Evolutionary conservation across 2,797 vertebrate species (phyloP), one percentile per base, ranked within the genome.

Genomic region (Mormyrus hasselquistii): DNA sequence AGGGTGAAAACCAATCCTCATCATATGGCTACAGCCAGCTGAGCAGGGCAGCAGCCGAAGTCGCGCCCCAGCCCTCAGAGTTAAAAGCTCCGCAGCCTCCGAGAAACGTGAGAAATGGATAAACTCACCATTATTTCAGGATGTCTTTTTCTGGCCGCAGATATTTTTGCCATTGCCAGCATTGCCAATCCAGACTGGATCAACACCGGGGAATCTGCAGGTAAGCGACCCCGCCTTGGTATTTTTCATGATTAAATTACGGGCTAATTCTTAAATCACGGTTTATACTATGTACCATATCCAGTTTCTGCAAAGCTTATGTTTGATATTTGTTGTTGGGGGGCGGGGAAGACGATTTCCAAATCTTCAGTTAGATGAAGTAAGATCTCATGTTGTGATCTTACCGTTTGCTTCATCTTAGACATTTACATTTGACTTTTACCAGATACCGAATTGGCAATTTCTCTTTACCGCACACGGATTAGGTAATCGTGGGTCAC

Each of bases 101-200:
- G 52, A 89, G 84, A 65, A 34, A 55, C 50, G 88, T 90, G 90
- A 91, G 96, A 94, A 91, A 98, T 99, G 98, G 98, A 99, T 97
- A 98, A 98, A 96, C 96, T 98, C 95, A 99, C 97, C 94, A 96
- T 99, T 93, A 98, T 99, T 91, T 98, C 98, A 96, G 97, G 97
- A 96, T 99, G 98, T 93, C 97, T 99, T 91, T 99, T 99, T 94
- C 96, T 99, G 93, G 96, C 97, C 84, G 98, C 98, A 47, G 97
- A 98, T 95, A 97, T 99, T 94, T 99, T 99, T 94, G 98, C 98
- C 92, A 98, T 99, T 94, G 97, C 97, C 94, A 99, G 98, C 95
- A 96, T 99, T 93, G 97, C 95, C 92, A 98, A 97, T 93, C 97
- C 98, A 89, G 97, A 99, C 95, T 98, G 98, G 98, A 98, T 99